Evolutionary conservation across 1,140 invertebrate genomes (phyloP), one percentile per base, ranked within the genome.

Genomic region (Eupeodes corollae): DNA sequence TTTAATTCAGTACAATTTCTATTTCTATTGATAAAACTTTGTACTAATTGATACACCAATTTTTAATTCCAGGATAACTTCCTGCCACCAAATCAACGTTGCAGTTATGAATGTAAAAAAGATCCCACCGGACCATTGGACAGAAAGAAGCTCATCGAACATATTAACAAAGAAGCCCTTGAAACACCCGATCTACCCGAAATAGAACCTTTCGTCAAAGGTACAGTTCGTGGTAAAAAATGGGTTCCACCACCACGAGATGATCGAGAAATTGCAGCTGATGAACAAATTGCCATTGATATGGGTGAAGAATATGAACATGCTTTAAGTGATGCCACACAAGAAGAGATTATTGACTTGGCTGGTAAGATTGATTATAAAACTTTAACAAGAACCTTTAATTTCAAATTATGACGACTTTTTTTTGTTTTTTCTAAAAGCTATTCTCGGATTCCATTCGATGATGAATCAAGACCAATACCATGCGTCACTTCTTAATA

Each of bases 401-500:
- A 15, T 37, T 15, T 33, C 26, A 13, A n/a, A n/a, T 33, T 31
- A 5, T 16, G 5, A 26, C 8, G 15, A 44, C 3, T 33, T 48
- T 13, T 35, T 18, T 43, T 11, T 43, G 13, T 31, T 47, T n/a
- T n/a, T n/a, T n/a, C n/a, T n/a, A n/a, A n/a, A n/a, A 42, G 94
- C 93, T 74, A 96, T 98, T 71, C 78, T 98, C 52, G 96, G 96
- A 58, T 96, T 99, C 76, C 95, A 98, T 73, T 98, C 94, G 43
- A 97, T 99, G 89, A 89, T 99, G 83, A 99, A 98, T 73, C 96
- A 99, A 77, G 93, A 97, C 68, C 96, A 99, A 71, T 99, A 97
- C 72, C 92, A 98, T 72, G 93, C 94, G 44, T 96, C 94, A 35
- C 70, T 94, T 42, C 68, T 91, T 47, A 93, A 93, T 73, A 92